Percentiles rank a stretch among this genome's conserved stretches.
phyloP scores from a whole-genome alignment of 2,113 vertebrate genomes.

The Callopanchax toddi region DNA sequence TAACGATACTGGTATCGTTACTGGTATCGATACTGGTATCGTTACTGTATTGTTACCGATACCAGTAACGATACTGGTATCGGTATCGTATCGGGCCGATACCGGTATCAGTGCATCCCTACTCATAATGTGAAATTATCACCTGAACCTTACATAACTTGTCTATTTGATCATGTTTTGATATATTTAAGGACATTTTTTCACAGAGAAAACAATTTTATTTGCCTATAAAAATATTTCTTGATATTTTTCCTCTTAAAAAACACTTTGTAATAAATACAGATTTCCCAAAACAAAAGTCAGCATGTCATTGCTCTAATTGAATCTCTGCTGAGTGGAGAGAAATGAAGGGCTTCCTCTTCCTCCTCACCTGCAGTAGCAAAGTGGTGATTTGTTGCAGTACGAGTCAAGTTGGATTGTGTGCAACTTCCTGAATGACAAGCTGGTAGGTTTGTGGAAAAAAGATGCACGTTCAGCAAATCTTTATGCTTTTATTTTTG shows the following conservation, averaged over 20 bases:
- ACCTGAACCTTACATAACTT: too few relatives aligned
- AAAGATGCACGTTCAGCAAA: slow-evolving; percentile 8
- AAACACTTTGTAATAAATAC: too few relatives aligned
- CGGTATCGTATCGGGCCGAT: too few relatives aligned
- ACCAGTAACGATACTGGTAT: too few relatives aligned
- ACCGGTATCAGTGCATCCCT: too few relatives aligned
- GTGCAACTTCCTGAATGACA: slow-evolving; percentile 17
- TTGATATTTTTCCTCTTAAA: too few relatives aligned
- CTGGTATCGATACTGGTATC: too few relatives aligned
- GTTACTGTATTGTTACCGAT: too few relatives aligned
- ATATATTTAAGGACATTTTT: background rate
- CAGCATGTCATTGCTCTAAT: background rate
- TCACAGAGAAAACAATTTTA: background rate
- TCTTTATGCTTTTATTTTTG: slow-evolving; percentile 1
- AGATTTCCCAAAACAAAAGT: background rate
- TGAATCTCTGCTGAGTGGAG: background rate
- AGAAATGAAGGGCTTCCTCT: background rate
- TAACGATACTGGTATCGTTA: too few relatives aligned
- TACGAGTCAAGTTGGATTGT: background rate
- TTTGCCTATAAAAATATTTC: background rate
- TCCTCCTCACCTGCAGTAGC: slow-evolving; percentile 2
- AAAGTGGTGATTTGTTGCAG: slow-evolving; percentile 9
- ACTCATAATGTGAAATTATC: too few relatives aligned
- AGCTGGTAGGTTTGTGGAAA: slow-evolving; percentile 1
- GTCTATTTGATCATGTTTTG: background rate